Percentiles rank a stretch among this genome's conserved stretches.
Evolutionary conservation across 2,797 vertebrate genomes (phyloP).

Genomic region (Gymnoscopelus microlampas): DNA sequence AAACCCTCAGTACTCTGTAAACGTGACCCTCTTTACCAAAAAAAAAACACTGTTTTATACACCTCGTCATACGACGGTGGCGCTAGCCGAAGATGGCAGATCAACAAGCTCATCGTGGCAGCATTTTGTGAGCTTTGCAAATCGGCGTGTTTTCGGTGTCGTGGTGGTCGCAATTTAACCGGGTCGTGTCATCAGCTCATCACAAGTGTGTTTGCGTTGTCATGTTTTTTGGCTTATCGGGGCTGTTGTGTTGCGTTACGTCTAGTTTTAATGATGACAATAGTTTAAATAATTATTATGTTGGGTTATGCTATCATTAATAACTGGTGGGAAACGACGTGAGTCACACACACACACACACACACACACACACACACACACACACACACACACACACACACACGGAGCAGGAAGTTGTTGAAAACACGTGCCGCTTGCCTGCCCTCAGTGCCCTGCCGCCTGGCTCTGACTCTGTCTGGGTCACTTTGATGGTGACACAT

Average conservation of each 20-base stretch:
- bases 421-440: slow-evolving; percentile 84
- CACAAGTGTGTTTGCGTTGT: no score
- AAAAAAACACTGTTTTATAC: no score
- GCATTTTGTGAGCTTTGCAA: no score
- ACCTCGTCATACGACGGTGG: no score
- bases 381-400: neutral
- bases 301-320: neutral
- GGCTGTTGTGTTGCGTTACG: neutral
- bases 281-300: neutral
- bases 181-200: no score
- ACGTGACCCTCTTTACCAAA: no score
- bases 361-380: neutral
- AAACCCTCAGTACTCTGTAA: no score
- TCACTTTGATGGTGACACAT: slow-evolving; percentile 54
- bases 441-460: no score
- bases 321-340: neutral
- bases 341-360: neutral
- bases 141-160: no score
- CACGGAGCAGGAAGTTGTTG: slow-evolving; percentile 66
- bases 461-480: slow-evolving; percentile 74
- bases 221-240: neutral
- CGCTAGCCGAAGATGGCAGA: no score
- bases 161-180: no score
- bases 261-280: neutral
- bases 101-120: no score